A percentile compares a stretch with the other conserved stretches of the same genome.
These are phyloP conservation scores for Takifugu flavidus DNA, from an alignment of 2,113 vertebrate genomes.

Conservation along the genomic window DNA sequence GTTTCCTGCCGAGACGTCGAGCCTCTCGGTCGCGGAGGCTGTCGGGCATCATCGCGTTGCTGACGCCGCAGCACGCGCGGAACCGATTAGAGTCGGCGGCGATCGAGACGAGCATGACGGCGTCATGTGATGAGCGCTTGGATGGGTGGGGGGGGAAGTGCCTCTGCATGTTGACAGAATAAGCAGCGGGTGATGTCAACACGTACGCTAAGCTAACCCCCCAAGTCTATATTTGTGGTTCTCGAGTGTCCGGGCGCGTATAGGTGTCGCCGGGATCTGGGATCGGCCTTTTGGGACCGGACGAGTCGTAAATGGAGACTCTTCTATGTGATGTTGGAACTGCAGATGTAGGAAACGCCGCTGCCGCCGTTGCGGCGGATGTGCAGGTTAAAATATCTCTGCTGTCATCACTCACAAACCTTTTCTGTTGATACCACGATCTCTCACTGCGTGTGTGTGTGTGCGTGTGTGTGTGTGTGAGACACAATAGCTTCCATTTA, in stretches of 20 bases:
- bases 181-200: slow-evolving; percentile 13
- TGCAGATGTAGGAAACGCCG: not conserved
- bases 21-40: no score
- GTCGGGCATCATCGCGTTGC: not conserved
- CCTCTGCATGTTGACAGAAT: slow-evolving; percentile 6
- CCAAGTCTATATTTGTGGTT: slow-evolving; percentile 25
- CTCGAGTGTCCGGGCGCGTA: not conserved
- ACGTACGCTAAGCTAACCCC: not conserved
- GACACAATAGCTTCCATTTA: slow-evolving; percentile 5
- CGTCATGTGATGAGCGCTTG: not conserved
- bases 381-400: slow-evolving; percentile 19
- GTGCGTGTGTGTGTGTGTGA: slow-evolving; percentile 8
- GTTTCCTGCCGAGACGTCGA: no score
- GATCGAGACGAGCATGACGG: slow-evolving; percentile 9
- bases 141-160: slow-evolving; percentile 5
- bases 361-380: not conserved
- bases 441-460: slow-evolving; percentile 2
- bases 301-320: not conserved
- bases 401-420: slow-evolving; percentile 16
- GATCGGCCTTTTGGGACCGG: not conserved
- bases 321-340: no score
- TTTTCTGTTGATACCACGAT: slow-evolving; percentile 32
- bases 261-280: slow-evolving; percentile 3
- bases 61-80: slow-evolving; percentile 1
- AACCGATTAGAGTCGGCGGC: slow-evolving; percentile 19